A percentile compares a stretch with the other conserved stretches of the same genome.
These are phyloP conservation scores for Trogon melanurus DNA, from an alignment of 2,113 vertebrate genomes.

Conservation along the genomic window DNA sequence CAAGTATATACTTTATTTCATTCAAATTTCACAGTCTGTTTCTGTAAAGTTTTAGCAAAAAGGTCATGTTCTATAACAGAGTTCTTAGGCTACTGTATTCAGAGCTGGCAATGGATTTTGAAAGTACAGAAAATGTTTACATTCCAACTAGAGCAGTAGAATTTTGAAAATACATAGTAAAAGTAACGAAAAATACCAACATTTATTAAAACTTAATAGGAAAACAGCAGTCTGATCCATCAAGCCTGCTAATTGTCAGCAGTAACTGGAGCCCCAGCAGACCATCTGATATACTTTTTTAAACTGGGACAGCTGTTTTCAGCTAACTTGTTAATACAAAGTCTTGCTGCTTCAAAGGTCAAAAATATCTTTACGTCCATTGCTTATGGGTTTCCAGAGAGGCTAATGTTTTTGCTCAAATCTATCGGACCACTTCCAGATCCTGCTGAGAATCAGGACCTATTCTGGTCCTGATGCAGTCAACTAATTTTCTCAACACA, in stretches of 20 bases:
- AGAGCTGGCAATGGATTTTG: slow-evolving; percentile 54
- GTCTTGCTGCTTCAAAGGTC: background rate
- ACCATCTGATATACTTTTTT: background rate
- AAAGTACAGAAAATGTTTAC: slow-evolving; percentile 58
- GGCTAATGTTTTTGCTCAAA: background rate
- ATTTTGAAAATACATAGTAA: slow-evolving; percentile 46
- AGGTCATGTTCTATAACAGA: slow-evolving; percentile 67
- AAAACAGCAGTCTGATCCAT: slow-evolving; percentile 13
- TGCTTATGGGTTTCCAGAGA: slow-evolving; percentile 8
- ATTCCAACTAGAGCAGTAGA: slow-evolving; percentile 46
- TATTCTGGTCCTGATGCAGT: background rate
- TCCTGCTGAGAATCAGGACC: background rate
- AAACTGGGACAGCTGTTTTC: background rate
- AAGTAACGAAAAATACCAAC: slow-evolving; percentile 56
- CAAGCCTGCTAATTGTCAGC: background rate
- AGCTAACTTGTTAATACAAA: background rate
- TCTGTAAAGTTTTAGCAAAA: slow-evolving; percentile 74
- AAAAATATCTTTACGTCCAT: background rate
- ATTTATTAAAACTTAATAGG: slow-evolving; percentile 59
- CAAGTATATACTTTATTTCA: slow-evolving; percentile 75
- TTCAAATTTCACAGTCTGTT: slow-evolving; percentile 74
- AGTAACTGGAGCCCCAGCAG: background rate
- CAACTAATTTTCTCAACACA: background rate
- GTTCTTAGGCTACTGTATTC: slow-evolving; percentile 49
- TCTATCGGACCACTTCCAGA: background rate